These are phyloP conservation scores for Morpho helenor DNA, from an alignment of 2,888 invertebrate species.

Conservation along the genomic window DNA sequence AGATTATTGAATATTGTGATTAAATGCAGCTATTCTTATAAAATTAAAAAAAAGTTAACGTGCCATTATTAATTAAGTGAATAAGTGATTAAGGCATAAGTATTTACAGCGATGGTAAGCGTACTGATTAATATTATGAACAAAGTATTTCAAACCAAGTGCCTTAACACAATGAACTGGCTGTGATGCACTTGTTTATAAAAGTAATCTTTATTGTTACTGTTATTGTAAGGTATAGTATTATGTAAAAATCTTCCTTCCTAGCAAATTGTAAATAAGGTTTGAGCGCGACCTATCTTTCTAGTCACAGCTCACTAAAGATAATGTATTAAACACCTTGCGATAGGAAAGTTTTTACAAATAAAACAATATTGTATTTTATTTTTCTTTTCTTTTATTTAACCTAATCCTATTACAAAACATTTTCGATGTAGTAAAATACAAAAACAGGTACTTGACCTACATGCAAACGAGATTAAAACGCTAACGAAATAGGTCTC, in stretches of 20 bases:
- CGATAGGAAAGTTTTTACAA: constrained; percentile 28
- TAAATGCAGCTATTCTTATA: constrained; percentile 1
- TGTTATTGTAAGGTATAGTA: constrained; percentile 21
- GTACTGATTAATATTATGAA: neutral
- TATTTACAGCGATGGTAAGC: neutral
- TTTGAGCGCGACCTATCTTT: constrained; percentile 25
- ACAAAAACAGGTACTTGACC: too few relatives aligned
- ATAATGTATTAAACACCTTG: constrained; percentile 17
- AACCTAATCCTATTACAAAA: neutral
- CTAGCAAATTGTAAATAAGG: constrained; percentile 23
- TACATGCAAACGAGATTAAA: too few relatives aligned
- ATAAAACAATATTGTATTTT: constrained; percentile 27
- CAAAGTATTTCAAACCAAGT: constrained; percentile 21
- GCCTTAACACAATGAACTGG: constrained; percentile 35
- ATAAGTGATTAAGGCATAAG: neutral
- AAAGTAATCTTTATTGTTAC: constrained; percentile 25
- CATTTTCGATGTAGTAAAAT: too few relatives aligned
- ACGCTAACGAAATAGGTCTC: too few relatives aligned
- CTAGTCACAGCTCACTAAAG: constrained; percentile 29
- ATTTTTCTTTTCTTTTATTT: constrained; percentile 14
- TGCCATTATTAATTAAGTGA: neutral
- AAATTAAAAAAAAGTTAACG: neutral
- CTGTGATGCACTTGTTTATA: constrained; percentile 32
- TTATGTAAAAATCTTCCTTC: constrained; percentile 28
- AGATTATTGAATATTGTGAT: neutral